Evolutionary conservation across 2,113 vertebrate species (phyloP), one percentile per base, ranked within the genome.

Genomic region (Recurvirostra avosetta): DNA sequence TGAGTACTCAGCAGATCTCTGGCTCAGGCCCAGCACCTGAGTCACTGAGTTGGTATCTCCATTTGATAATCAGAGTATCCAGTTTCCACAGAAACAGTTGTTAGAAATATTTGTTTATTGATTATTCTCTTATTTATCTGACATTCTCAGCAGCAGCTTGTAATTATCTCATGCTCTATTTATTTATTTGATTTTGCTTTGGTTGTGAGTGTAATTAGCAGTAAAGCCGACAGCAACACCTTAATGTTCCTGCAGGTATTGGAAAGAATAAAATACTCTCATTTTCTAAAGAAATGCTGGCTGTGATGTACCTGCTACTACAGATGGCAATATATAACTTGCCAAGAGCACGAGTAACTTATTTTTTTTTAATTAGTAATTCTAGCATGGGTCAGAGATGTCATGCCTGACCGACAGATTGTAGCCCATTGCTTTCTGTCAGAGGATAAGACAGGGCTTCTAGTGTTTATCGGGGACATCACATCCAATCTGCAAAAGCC

Each of bases 181-280:
- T 96, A 43, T 47, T 90, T 80, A 55, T 92, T 90, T 90, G 3
- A 66, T 90, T 94, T 84, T 78, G 38, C n/a, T 92, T 93, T 59
- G 18, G 30, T 91, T 84, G 6, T 77, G 88, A 78, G 65, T 34
- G 40, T 47, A 92, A 96, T 87, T 92, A 96, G 41, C 56, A 79
- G 66, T 25, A 96, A 94, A 92, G 59, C 41, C 75, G 68, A 56
- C 80, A 88, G 79, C 29, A 63, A 61, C 75, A 94, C 68, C 72
- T 91, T 67, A 72, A 34, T 50, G 38, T 83, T 88, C 67, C 56
- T 89, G 47, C 5, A 1, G 38, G 26, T 86, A 45, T 8, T 72
- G 19, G 61, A 72, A 87, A 75, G 32, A 86, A 96, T 62, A 58
- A 82, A 88, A 92, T n/a, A n/a, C 25, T 86, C 58, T 88, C 15